Base-by-base conservation (phyloP, 2,113 vertebrate species). In the Strix aluco region DNA sequence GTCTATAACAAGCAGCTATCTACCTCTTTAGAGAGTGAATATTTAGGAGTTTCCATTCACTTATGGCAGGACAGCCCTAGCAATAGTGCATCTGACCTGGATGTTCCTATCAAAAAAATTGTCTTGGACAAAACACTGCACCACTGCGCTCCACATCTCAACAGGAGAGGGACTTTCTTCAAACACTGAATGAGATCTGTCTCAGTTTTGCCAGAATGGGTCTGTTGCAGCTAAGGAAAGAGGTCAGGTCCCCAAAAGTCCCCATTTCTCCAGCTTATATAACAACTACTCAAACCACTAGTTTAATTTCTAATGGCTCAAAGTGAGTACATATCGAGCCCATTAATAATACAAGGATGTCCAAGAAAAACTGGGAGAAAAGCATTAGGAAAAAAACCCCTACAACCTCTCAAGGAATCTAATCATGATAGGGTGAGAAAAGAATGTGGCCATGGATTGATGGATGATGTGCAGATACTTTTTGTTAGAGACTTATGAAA, bases 361-460 rank as follows among this genome's bases (percentile, higher is more conserved):
- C 94, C 95, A 94, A 93, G 96, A 95, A 93, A 94, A 95, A 87
- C 81, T 71, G 29, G 47, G 85, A 90, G 66, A 96, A 91, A 92
- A 81, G 29, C 70, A 75, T n/a, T 63, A 77, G 47, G 22, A 34
- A 92, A 91, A 78, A 79, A 86, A 1, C 0, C 19, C 19, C 71
- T 91, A 70, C 63, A 96, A 94, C 29, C 61, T 95, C 91, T 82
- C 59, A 90, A 88, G 93, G 36, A 95, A 92, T 93, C 96, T 95
- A 92, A 96, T 94, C 91, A 81, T 95, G 94, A 96, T 92, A 94
- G 95, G 95, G 90, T 92, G 94, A 96, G 91, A 95, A 96, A 97
- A 96, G 91, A 96, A 93, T 93, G 95, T 86, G 90, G 66, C 71
- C 8, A 6, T 92, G 82, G 94, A 93, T 95, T 96, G 95, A 95